These are phyloP conservation scores for Chloroclystis v-ata DNA, from an alignment of 2,888 invertebrate genomes.

Conservation along the genomic window DNA sequence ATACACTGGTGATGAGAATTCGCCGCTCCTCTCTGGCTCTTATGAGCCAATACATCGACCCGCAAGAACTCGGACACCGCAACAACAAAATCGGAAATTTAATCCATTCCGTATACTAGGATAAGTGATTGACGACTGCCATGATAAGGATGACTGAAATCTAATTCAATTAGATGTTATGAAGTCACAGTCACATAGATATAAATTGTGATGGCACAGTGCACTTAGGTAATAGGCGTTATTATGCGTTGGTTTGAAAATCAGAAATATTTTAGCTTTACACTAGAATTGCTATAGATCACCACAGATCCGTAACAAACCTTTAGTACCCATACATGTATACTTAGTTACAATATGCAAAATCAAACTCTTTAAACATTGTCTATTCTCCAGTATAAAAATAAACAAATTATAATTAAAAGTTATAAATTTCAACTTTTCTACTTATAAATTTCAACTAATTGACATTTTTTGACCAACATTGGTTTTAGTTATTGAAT, in stretches of 20 bases:
- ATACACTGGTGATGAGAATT: constrained; percentile 61
- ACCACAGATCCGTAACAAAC: too few species aligned
- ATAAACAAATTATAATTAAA: too few species aligned
- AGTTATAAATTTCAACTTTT: too few species aligned
- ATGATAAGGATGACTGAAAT: constrained; percentile 52
- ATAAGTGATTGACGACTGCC: constrained; percentile 51
- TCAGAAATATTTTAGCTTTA: neutral
- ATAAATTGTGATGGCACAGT: constrained; percentile 61
- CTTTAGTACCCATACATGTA: too few species aligned
- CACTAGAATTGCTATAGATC: too few species aligned
- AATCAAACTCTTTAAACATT: too few species aligned
- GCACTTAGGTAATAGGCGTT: constrained; percentile 56
- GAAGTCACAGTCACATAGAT: constrained; percentile 44
- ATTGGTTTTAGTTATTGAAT: neutral
- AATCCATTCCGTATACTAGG: constrained; percentile 73
- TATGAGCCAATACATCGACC: constrained; percentile 66
- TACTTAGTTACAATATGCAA: too few species aligned
- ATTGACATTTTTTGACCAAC: too few species aligned
- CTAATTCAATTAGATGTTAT: constrained; percentile 45
- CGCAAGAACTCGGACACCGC: constrained; percentile 60
- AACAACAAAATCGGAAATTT: constrained; percentile 61
- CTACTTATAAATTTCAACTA: too few species aligned
- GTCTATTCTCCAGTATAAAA: too few species aligned
- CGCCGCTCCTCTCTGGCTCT: constrained; percentile 66
- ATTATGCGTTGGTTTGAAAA: constrained; percentile 7